Evolutionary conservation across 1,140 invertebrate species (phyloP).

Genomic region (Philotrypesis tridentata): DNA sequence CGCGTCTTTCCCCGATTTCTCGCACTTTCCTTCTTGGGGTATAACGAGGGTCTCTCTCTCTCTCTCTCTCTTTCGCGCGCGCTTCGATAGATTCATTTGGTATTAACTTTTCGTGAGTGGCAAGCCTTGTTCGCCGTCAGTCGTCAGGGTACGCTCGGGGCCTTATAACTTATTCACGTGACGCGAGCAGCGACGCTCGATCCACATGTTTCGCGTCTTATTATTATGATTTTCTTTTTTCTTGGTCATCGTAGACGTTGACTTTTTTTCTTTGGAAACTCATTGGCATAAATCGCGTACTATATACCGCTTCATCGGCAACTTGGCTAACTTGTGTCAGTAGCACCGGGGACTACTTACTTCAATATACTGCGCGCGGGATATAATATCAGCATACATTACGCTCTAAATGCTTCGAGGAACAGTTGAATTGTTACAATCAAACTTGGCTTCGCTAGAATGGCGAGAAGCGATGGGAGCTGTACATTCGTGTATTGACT

Average conservation of each 20-base stretch:
- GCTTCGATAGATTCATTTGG: constrained; percentile 54
- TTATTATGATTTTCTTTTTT: no score
- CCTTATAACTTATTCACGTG: constrained; percentile 27
- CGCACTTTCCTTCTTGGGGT: constrained; percentile 10
- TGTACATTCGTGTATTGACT: not conserved
- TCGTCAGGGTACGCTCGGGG: not conserved
- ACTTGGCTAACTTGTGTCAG: not conserved
- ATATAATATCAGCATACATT: not conserved
- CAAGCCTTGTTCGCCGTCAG: constrained; percentile 49
- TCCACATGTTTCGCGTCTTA: no score
- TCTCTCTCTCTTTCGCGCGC: constrained; percentile 5
- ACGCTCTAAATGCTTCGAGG: not conserved
- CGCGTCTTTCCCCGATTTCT: constrained; percentile 46
- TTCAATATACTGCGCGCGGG: no score
- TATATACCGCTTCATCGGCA: not conserved
- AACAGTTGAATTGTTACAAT: not conserved
- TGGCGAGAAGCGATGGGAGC: not conserved
- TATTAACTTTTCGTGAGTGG: constrained; percentile 55
- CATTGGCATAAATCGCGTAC: no score
- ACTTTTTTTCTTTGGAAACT: not conserved
- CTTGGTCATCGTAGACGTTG: no score
- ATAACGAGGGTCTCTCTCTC: not conserved
- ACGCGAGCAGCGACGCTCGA: not conserved
- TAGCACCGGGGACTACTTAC: not conserved
- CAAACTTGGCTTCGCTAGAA: not conserved